Conservation (phyloP, 1,140 invertebrate species). For the Ips nitidus region DNA sequence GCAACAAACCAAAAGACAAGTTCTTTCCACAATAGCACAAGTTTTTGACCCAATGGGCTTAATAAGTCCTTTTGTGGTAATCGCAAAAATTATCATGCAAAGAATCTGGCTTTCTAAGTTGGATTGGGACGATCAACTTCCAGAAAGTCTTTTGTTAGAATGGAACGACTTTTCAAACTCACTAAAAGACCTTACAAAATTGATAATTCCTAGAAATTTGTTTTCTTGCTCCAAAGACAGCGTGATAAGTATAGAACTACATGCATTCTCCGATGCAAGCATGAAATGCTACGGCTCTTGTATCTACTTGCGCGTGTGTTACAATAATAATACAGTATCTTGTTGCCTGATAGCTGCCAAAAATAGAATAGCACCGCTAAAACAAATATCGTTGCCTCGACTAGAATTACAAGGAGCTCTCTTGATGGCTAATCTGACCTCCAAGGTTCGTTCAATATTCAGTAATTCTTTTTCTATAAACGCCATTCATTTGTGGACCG, state of each 20-base stretch:
- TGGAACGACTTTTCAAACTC: constrained; percentile 11
- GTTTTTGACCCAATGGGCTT: constrained; percentile 27
- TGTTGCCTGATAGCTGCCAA: constrained; percentile 30
- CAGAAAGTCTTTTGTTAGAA: neutral
- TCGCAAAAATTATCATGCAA: constrained; percentile 24
- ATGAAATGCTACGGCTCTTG: constrained; percentile 15
- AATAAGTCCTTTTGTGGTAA: constrained; percentile 8
- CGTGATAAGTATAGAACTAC: constrained; percentile 8
- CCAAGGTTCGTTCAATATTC: constrained; percentile 8
- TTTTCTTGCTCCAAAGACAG: neutral
- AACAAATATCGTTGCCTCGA: constrained; percentile 43
- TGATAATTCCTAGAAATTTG: constrained; percentile 16
- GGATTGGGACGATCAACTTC: constrained; percentile 14
- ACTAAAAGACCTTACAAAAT: neutral
- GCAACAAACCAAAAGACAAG: constrained; percentile 18
- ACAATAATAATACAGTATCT: neutral
- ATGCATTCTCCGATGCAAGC: constrained; percentile 21
- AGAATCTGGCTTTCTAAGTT: constrained; percentile 14
- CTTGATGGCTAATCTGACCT: constrained; percentile 34
- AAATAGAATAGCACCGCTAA: constrained; percentile 46
- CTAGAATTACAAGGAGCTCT: constrained; percentile 44
- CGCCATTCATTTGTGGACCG: constrained; percentile 27
- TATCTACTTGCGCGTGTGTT: constrained; percentile 8
- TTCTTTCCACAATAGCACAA: constrained; percentile 28
- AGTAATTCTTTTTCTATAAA: neutral